A percentile compares a stretch with the other conserved stretches of the same genome.
Evolutionary conservation across 2,113 vertebrate species (phyloP).

Genomic region (Myanophis thanlyinensis): DNA sequence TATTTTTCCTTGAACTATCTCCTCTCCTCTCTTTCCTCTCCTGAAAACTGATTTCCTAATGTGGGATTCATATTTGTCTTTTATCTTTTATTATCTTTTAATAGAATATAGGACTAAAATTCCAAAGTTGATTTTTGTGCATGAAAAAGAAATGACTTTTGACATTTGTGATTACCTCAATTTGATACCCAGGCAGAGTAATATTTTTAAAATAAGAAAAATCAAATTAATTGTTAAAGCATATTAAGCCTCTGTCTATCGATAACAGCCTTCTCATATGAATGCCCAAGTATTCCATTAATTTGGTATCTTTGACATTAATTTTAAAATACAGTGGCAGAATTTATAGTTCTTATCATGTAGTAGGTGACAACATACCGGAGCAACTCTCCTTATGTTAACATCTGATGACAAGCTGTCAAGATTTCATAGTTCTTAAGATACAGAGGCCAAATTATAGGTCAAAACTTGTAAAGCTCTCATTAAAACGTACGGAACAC

Average conservation of each 20-base stretch:
- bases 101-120: slow-evolving; percentile 22
- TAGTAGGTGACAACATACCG: not conserved
- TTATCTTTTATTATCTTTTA: slow-evolving; percentile 28
- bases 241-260: not conserved
- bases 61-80: slow-evolving; percentile 10
- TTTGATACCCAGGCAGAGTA: not conserved
- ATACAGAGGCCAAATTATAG: slow-evolving; percentile 6
- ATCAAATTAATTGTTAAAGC: slow-evolving; percentile 32
- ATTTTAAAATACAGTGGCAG: slow-evolving; percentile 17
- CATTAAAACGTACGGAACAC: not conserved
- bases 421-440: slow-evolving; percentile 13
- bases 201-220: slow-evolving; percentile 27
- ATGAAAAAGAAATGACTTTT: slow-evolving; percentile 12
- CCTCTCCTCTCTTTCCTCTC: not conserved
- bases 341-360: slow-evolving; percentile 5
- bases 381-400: not conserved
- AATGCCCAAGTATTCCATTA: not conserved
- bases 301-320: slow-evolving; percentile 22
- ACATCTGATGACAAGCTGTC: slow-evolving; percentile 16
- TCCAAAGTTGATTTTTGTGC: not conserved
- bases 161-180: slow-evolving; percentile 4
- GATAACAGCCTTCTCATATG: not conserved
- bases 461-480: not conserved
- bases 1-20: not conserved
- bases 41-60: not conserved